phyloP scores from a whole-genome alignment of 2,113 vertebrate species.

The Spea multiplicata region DNA sequence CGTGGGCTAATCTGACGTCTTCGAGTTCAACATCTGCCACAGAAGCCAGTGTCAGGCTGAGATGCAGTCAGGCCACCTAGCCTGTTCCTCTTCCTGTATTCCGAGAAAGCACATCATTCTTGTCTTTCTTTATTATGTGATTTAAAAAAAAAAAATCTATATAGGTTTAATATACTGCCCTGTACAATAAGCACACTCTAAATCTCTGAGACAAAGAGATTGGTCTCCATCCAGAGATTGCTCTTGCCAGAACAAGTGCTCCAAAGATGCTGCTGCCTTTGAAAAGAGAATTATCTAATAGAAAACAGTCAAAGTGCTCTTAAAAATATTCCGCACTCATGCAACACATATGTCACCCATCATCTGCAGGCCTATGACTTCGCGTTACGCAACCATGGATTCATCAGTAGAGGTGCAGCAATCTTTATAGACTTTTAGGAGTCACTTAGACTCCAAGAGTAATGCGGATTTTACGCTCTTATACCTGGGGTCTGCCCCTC shows the following conservation, averaged over 20 bases:
- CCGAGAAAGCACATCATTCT: background rate
- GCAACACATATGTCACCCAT: constrained; percentile 36
- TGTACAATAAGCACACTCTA: background rate
- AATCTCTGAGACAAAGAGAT: background rate
- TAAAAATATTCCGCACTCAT: constrained; percentile 31
- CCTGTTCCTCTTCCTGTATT: background rate
- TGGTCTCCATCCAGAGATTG: constrained; percentile 12
- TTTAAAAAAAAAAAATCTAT: background rate
- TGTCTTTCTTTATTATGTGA: background rate
- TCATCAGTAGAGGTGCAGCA: background rate
- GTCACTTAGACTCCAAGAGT: too few species aligned
- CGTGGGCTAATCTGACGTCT: too few species aligned
- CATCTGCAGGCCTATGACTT: constrained; percentile 6
- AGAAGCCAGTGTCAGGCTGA: background rate
- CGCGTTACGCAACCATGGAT: constrained; percentile 1
- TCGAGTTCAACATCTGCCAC: background rate
- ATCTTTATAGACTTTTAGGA: too few species aligned
- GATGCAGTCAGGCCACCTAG: background rate
- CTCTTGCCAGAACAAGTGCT: constrained; percentile 18
- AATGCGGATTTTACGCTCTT: too few species aligned
- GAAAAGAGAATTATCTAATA: constrained; percentile 27
- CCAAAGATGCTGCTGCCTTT: constrained; percentile 11
- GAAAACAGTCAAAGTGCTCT: constrained; percentile 23
- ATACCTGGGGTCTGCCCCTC: too few species aligned
- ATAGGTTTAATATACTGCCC: background rate